Conservation (phyloP, 2,113 vertebrate species). For the Oenanthe melanoleuca region DNA sequence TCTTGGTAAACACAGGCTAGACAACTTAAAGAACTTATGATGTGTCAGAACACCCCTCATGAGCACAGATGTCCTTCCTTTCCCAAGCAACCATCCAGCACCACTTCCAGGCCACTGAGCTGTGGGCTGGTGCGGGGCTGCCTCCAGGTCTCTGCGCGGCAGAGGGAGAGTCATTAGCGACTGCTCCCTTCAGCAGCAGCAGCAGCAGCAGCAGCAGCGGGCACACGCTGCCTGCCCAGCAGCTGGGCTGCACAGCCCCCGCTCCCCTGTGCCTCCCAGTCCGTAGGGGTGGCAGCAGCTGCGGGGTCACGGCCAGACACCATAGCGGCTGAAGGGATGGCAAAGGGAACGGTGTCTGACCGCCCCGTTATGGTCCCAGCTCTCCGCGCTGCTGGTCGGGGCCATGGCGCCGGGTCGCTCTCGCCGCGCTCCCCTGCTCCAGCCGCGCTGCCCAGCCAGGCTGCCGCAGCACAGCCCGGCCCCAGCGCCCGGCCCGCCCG, state of each 20-base stretch:
- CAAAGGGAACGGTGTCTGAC: not conserved
- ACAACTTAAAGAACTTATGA: not conserved
- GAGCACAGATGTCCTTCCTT: fast-evolving
- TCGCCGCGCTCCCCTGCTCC: not conserved
- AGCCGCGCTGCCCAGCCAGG: not conserved
- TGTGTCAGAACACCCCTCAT: not conserved
- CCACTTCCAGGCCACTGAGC: not conserved
- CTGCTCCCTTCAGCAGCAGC: not conserved
- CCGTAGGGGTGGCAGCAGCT: not conserved
- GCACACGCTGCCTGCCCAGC: not conserved
- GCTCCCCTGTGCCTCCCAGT: not conserved
- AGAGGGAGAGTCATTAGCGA: too few species aligned
- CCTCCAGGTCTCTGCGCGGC: not conserved
- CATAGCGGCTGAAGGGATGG: not conserved
- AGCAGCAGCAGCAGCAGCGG: not conserved
- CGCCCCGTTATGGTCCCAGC: not conserved
- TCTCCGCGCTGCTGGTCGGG: not conserved
- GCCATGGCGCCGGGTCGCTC: not conserved
- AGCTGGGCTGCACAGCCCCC: fast-evolving
- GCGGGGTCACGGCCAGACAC: fast-evolving
- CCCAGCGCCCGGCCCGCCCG: too few species aligned
- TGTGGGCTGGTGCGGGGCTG: not conserved
- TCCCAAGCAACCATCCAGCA: not conserved
- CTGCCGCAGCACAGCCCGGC: too few species aligned
- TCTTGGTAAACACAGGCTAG: not conserved